Percentiles rank a stretch among this genome's conserved stretches.
phyloP scores from a whole-genome alignment of 2,113 vertebrate genomes.

The Callipepla californica region DNA sequence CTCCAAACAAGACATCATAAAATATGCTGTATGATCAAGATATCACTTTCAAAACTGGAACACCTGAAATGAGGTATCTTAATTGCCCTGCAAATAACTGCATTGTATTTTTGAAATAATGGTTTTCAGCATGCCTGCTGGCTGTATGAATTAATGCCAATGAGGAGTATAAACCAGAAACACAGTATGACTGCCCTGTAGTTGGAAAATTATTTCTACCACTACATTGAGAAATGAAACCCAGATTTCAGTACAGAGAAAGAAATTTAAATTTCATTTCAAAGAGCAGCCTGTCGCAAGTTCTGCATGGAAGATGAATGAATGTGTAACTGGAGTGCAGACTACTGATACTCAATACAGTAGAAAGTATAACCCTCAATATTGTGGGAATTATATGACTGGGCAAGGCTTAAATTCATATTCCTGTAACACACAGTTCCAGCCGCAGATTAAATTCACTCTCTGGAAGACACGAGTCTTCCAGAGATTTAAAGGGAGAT shows the following conservation, averaged over 20 bases:
- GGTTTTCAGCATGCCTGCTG: not conserved
- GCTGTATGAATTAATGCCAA: not conserved
- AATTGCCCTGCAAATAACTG: rapidly evolving
- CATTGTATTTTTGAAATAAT: not conserved
- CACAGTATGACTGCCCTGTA: not conserved
- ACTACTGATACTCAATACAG: not conserved
- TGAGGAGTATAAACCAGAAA: not conserved
- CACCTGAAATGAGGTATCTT: not conserved
- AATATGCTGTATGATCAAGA: not conserved
- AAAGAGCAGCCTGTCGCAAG: not conserved
- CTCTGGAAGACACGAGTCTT: not conserved
- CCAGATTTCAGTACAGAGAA: not conserved
- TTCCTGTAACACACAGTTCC: not conserved
- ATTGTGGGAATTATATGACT: not conserved
- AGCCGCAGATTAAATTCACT: not conserved
- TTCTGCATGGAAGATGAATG: not conserved
- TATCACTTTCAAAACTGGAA: not conserved
- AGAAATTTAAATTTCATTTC: not conserved
- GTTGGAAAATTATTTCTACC: not conserved
- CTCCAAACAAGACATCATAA: not conserved
- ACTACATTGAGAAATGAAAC: not conserved
- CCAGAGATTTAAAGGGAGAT: not conserved
- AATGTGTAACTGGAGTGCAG: not conserved
- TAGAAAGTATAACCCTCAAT: not conserved
- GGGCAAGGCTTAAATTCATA: not conserved